Evolutionary conservation across 2,113 vertebrate species (phyloP).

Genomic region (Corydoras maculifer): DNA sequence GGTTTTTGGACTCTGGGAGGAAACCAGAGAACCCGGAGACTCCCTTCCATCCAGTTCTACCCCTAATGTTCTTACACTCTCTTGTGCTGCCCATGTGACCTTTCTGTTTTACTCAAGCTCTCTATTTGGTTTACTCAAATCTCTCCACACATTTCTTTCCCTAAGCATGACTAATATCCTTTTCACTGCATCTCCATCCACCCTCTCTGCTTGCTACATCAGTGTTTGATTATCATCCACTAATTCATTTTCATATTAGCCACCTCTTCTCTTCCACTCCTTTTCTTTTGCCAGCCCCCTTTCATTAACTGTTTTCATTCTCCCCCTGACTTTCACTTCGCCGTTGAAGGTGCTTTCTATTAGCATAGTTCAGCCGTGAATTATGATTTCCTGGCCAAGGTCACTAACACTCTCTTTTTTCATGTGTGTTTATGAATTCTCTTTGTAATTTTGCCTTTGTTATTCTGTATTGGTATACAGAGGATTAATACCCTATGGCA

Average conservation of each 20-base stretch:
- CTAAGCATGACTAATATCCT: background rate
- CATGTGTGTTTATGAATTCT: constrained; percentile 30
- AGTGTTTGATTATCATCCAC: background rate
- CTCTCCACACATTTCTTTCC: constrained; percentile 1
- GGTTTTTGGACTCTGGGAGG: no score
- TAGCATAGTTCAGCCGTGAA: constrained; percentile 35
- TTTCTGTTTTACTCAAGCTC: constrained; percentile 5
- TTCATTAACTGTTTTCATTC: background rate
- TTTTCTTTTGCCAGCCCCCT: background rate
- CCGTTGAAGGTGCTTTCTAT: constrained; percentile 38
- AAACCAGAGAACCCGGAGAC: no score
- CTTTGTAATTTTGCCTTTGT: constrained; percentile 24
- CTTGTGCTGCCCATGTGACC: constrained; percentile 5
- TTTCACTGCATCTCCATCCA: background rate
- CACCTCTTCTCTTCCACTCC: background rate
- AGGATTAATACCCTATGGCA: no score
- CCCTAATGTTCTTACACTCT: background rate
- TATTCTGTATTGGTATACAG: no score
- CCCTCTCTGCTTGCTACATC: constrained; percentile 7
- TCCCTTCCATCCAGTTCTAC: constrained; percentile 3
- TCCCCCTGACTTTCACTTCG: constrained; percentile 1
- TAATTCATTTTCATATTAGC: background rate
- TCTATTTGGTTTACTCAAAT: constrained; percentile 5
- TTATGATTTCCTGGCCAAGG: constrained; percentile 43
- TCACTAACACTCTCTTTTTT: constrained; percentile 35